A percentile compares a stretch with the other conserved stretches of the same genome.
These are phyloP conservation scores for Drusus annulatus DNA, from an alignment of 1,140 invertebrate genomes.

Conservation along the genomic window DNA sequence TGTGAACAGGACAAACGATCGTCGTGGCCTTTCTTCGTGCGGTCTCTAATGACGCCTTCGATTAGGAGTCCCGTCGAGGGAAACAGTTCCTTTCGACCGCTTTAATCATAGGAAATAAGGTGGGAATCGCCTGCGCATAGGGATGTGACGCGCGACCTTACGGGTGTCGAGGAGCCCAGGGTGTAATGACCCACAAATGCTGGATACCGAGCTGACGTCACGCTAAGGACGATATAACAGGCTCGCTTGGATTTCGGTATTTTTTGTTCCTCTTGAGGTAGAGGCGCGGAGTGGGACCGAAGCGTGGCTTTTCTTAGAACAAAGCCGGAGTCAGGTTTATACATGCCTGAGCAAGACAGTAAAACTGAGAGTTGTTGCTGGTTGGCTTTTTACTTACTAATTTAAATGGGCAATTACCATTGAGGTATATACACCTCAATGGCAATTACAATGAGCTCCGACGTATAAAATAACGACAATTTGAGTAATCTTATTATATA, in stretches of 20 bases:
- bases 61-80: not conserved
- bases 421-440: no score
- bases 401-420: no score
- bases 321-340: no score
- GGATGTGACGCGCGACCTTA: not conserved
- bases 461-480: no score
- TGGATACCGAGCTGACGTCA: conserved; percentile 4
- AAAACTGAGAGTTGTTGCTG: conserved; percentile 8
- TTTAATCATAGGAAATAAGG: not conserved
- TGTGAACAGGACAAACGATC: not conserved
- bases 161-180: not conserved
- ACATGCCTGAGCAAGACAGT: not conserved
- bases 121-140: not conserved
- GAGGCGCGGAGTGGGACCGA: not conserved
- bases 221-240: conserved; percentile 9
- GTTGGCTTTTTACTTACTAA: no score
- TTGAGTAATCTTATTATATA: no score
- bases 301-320: conserved; percentile 1
- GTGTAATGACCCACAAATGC: conserved; percentile 13
- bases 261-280: not conserved
- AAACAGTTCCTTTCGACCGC: not conserved
- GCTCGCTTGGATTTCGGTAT: conserved; percentile 1
- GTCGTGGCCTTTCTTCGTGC: conserved; percentile 6
- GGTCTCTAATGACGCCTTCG: not conserved
- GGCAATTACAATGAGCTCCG: no score